Evolutionary conservation across 2,888 invertebrate genomes (phyloP).

Genomic region (Petrolisthes cinctipes): DNA sequence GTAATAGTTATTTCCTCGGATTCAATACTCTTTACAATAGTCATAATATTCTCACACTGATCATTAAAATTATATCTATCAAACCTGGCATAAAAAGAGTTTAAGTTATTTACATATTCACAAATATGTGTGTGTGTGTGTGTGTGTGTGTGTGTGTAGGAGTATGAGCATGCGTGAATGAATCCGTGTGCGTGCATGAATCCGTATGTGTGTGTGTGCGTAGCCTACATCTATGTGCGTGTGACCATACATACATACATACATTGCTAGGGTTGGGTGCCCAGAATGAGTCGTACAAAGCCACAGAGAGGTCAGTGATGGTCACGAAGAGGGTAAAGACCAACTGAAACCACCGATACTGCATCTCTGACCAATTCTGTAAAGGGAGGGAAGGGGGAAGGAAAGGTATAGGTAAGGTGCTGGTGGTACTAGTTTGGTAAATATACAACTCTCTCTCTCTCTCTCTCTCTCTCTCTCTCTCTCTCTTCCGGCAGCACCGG

Average conservation of each 20-base stretch:
- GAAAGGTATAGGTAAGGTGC: no score
- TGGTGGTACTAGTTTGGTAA: no score
- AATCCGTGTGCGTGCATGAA: no score
- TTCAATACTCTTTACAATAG: background rate
- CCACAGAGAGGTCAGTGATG: slow-evolving; percentile 90
- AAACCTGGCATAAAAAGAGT: slow-evolving; percentile 17
- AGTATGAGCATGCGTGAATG: no score
- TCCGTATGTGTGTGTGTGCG: no score
- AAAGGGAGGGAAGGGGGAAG: background rate
- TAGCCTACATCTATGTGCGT: no score
- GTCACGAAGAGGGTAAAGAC: slow-evolving; percentile 40
- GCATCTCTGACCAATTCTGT: slow-evolving; percentile 64
- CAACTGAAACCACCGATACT: slow-evolving; percentile 53
- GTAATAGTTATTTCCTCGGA: background rate
- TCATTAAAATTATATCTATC: background rate
- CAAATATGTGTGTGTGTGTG: background rate
- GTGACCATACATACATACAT: slow-evolving; percentile 12
- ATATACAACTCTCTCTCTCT: no score
- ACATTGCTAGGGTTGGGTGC: slow-evolving; percentile 70
- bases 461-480: no score
- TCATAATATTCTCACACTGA: background rate
- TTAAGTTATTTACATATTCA: background rate
- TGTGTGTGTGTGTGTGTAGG: no score
- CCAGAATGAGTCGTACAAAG: slow-evolving; percentile 91
- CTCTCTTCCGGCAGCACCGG: no score